Conservation (phyloP, 2,888 invertebrate genomes). For the Cosmia pyralina region DNA sequence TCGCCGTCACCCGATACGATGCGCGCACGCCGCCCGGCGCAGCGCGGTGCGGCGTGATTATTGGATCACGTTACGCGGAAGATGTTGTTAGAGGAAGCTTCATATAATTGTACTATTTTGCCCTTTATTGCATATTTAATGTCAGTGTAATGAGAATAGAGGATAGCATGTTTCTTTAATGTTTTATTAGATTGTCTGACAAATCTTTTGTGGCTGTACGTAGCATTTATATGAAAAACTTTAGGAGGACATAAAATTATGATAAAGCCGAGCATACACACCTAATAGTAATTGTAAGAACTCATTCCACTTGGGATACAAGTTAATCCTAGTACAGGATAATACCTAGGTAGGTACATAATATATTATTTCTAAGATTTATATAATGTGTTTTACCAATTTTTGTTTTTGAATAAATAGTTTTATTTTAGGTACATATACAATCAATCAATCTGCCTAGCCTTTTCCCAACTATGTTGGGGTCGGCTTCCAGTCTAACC, state of each 20-base stretch:
- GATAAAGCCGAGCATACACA: not conserved
- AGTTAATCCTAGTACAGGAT: no score
- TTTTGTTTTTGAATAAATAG: no score
- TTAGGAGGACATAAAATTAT: not conserved
- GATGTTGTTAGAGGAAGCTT: constrained; percentile 73
- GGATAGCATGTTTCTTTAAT: constrained; percentile 14
- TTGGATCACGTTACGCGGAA: constrained; percentile 84
- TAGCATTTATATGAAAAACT: not conserved
- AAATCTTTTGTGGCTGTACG: not conserved
- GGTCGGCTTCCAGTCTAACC: no score
- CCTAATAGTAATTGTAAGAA: no score
- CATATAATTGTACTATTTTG: constrained; percentile 61
- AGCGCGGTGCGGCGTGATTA: constrained; percentile 77
- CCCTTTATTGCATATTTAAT: constrained; percentile 61
- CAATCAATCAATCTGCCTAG: no score
- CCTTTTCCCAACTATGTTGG: no score
- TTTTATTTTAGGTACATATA: no score
- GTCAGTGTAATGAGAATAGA: constrained; percentile 41
- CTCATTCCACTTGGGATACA: no score
- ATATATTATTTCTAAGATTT: no score
- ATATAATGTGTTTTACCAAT: no score
- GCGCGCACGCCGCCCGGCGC: constrained; percentile 72
- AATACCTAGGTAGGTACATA: no score
- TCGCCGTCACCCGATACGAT: constrained; percentile 85
- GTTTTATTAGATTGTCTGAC: not conserved